Conservation (phyloP, 2,888 invertebrate species). For the Malthinus seriepunctatus region DNA sequence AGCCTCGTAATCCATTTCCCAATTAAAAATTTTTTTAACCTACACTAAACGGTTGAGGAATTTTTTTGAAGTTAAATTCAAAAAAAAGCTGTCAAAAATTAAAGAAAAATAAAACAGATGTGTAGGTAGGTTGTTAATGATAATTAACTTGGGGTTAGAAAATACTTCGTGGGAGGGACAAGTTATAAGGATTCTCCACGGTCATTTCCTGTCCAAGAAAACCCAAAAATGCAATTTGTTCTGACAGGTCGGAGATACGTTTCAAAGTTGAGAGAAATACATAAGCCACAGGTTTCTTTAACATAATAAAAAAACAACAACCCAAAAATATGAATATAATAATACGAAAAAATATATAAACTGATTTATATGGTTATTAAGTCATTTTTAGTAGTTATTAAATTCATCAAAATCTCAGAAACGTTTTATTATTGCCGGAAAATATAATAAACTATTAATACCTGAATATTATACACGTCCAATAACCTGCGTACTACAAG, state of each 20-base stretch:
- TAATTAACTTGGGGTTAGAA: conserved; percentile 30
- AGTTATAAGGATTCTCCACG: conserved; percentile 31
- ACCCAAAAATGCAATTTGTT: conserved; percentile 36
- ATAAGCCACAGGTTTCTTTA: conserved; percentile 11
- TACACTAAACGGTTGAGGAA: too few relatives aligned
- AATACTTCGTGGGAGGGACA: conserved; percentile 28
- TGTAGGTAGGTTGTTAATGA: conserved; percentile 32
- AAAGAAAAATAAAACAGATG: conserved; percentile 29
- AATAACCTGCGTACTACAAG: not conserved
- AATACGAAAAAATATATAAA: not conserved
- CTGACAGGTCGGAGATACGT: conserved; percentile 30
- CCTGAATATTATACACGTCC: not conserved
- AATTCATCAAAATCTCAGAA: not conserved
- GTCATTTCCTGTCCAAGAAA: conserved; percentile 38
- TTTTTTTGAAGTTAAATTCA: conserved; percentile 4
- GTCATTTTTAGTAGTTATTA: conserved; percentile 10
- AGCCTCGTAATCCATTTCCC: too few relatives aligned
- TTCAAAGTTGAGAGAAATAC: conserved; percentile 10
- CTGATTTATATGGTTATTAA: conserved; percentile 11
- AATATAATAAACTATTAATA: conserved; percentile 5
- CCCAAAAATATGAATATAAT: not conserved
- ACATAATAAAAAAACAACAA: not conserved
- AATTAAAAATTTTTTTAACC: too few relatives aligned
- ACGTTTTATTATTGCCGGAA: not conserved
- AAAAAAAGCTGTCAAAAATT: conserved; percentile 11